A percentile compares a stretch with the other conserved stretches of the same genome.
These are phyloP conservation scores for Todiramphus chloris DNA, from an alignment of 2,113 vertebrate species.

Conservation along the genomic window DNA sequence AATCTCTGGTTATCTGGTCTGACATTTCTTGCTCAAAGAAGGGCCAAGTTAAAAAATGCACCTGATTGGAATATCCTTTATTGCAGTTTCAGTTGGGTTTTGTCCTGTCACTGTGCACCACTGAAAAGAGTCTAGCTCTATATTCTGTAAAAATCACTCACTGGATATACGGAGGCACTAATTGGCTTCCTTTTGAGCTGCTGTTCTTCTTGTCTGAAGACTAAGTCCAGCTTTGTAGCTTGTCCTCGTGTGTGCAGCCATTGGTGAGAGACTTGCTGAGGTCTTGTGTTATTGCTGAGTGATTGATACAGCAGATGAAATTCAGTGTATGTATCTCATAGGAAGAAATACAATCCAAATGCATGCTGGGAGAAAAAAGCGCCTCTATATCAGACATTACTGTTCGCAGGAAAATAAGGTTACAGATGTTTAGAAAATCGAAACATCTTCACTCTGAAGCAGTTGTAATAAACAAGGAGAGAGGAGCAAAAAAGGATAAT, in stretches of 20 bases:
- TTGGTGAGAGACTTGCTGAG: not conserved
- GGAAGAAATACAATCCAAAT: not conserved
- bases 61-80: not conserved
- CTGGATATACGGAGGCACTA: not conserved
- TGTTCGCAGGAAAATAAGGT: not conserved
- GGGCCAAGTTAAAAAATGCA: not conserved
- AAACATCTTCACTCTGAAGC: not conserved
- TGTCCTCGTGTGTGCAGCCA: not conserved
- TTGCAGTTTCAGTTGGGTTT: not conserved
- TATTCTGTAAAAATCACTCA: not conserved
- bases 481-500: rapidly evolving
- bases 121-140: not conserved
- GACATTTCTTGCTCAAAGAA: not conserved
- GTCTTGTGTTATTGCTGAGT: not conserved
- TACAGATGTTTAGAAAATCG: not conserved
- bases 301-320: not conserved
- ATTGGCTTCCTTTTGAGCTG: not conserved
- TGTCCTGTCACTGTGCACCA: not conserved
- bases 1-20: not conserved
- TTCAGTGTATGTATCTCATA: not conserved
- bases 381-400: not conserved
- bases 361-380: not conserved
- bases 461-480: not conserved
- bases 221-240: too few species aligned
- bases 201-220: not conserved